These are phyloP conservation scores for Cybosia mesomella DNA, from an alignment of 2,888 invertebrate genomes.

Conservation along the genomic window DNA sequence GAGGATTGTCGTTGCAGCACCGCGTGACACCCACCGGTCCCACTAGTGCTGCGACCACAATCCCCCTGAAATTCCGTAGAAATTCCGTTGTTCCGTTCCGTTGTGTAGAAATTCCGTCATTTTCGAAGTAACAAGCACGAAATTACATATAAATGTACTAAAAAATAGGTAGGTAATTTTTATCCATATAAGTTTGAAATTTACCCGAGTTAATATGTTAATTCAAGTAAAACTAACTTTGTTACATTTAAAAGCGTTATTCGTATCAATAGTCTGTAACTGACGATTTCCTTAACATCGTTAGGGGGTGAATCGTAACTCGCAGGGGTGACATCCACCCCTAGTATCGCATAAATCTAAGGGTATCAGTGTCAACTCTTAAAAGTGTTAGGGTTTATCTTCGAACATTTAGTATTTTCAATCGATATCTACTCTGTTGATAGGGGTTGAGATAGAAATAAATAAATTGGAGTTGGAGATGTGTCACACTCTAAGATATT, in stretches of 20 bases:
- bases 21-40: too few relatives aligned
- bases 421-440: conserved; percentile 34
- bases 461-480: not conserved
- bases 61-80: too few relatives aligned
- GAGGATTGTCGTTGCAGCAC: too few relatives aligned
- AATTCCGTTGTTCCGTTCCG: too few relatives aligned
- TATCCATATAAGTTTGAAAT: not conserved
- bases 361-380: conserved; percentile 50
- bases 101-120: too few relatives aligned
- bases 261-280: conserved; percentile 59
- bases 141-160: too few relatives aligned
- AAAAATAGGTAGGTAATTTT: too few relatives aligned
- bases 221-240: conserved; percentile 44
- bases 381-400: conserved; percentile 45
- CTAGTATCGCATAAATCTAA: conserved; percentile 42
- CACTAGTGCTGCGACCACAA: too few relatives aligned
- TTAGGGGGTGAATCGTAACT: conserved; percentile 37
- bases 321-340: conserved; percentile 17
- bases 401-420: conserved; percentile 33
- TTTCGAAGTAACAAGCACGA: too few relatives aligned
- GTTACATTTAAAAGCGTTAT: conserved; percentile 46
- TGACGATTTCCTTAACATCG: conserved; percentile 64
- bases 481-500: too few relatives aligned
- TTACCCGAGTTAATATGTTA: not conserved
- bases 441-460: not conserved